phyloP scores from a whole-genome alignment of 2,888 invertebrate genomes.

The Drosophila subsilvestris region DNA sequence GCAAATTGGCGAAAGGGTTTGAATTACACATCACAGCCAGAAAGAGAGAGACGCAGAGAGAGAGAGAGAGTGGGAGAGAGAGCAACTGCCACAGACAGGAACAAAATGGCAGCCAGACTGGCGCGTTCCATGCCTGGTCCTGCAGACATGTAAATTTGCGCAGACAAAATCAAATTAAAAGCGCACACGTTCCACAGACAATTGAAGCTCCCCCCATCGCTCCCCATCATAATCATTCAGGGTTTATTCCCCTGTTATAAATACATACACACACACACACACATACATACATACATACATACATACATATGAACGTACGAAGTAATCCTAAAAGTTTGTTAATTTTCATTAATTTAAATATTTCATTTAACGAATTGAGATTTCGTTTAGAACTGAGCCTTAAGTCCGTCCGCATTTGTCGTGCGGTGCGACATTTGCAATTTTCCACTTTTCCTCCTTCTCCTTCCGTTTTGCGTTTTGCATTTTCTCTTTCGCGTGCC shows the following conservation, averaged over 20 bases:
- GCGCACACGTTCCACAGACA: slow-evolving; percentile 62
- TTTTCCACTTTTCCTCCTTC: slow-evolving; percentile 33
- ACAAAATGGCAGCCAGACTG: slow-evolving; percentile 53
- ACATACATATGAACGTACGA: not conserved
- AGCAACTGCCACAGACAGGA: slow-evolving; percentile 29
- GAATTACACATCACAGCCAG: slow-evolving; percentile 47
- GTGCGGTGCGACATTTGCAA: slow-evolving; percentile 29
- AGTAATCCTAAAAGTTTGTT: slow-evolving; percentile 42
- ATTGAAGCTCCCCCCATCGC: slow-evolving; percentile 16
- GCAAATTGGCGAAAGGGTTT: slow-evolving; percentile 78
- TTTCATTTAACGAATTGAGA: slow-evolving; percentile 51
- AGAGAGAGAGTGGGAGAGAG: slow-evolving; percentile 1
- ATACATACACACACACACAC: slow-evolving; percentile 13
- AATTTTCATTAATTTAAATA: slow-evolving; percentile 70
- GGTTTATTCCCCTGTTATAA: slow-evolving; percentile 48
- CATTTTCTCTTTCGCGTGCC: slow-evolving; percentile 32
- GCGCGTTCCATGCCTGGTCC: slow-evolving; percentile 18
- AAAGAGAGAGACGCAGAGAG: slow-evolving; percentile 6
- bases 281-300: slow-evolving; percentile 2
- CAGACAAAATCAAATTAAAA: slow-evolving; percentile 78
- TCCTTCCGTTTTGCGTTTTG: slow-evolving; percentile 52
- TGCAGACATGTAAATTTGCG: slow-evolving; percentile 71
- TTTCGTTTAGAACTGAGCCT: slow-evolving; percentile 40
- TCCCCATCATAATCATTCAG: slow-evolving; percentile 26
- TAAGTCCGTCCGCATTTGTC: not conserved